Evolutionary conservation across 2,888 invertebrate genomes (phyloP), one percentile per base, ranked within the genome.

Genomic region (Griposia aprilina): DNA sequence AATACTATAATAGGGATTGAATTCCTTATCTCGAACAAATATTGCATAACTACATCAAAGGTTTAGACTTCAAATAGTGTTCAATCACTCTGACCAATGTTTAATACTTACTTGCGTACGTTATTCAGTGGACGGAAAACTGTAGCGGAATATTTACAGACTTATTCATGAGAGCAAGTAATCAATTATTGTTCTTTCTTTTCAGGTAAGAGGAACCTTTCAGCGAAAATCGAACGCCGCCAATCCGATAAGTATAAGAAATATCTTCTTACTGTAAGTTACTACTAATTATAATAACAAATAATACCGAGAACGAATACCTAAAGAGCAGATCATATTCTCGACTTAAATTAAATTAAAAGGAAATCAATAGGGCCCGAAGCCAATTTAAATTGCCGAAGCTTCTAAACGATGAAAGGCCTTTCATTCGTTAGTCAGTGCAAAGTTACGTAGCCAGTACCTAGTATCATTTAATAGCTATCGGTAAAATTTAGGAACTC

Each of bases 191-290:
- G 80, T 93, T 91, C 88, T 92, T 94, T 93, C 91, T 94, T 94
- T 83, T 88, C 94, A 94, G 94, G 94, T 94, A 94, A 94, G 93
- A 87, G 86, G 87, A 82, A 91, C 89, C 87, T 87, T 86, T 88
- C 88, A 83, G 71, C 86, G 80, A 48, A 48, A 30, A 45, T 13
- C 48, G 60, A 77, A 66, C 65, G 55, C 81, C 65, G 71, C 81
- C 84, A 76, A 90, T 87, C 87, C 87, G 91, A 91, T 92, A 92
- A 92, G 92, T 93, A 90, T 86, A 89, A 88, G 83, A 88, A 82
- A 90, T 87, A 90, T 89, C 77, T 80, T 83, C 78, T 75, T 81
- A 80, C 87, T 48, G 57, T 83, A 86, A 88, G 83, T 88, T 87
- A 89, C 20, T n/a, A 85, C 23, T 17, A 66, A 78, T 41, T 78